Evolutionary conservation across 30 jellyfish, hydroid and myxozoan genomes (phyloP), one percentile per base, ranked within the genome.

Genomic region (Calvadosia cruxmelitensis): DNA sequence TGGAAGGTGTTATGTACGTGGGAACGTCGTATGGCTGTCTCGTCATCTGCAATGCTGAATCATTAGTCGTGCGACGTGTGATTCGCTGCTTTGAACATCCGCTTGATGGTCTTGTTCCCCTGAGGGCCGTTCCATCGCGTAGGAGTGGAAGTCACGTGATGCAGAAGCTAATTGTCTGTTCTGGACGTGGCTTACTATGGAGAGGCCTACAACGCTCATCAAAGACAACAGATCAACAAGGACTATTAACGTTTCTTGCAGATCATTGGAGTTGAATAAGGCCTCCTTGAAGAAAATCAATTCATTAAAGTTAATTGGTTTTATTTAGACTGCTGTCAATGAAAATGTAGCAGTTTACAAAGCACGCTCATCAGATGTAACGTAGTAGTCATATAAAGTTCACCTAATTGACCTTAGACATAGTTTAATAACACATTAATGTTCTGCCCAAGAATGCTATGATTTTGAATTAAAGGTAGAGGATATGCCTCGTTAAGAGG

Each of bases 11-110:
- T 49, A 77, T 89, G 63, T 89, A 89, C 82, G 70, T 89, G 48
- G 98, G 98, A 23, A 89, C 98, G 23, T 64, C 94, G n/a, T 77
- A 33, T 64, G 98, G 98, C 0, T 76, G 84, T 50, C 34, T 89
- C 73, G 35, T 77, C 69, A 69, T 80, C 34, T 89, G 98, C 70
- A 94, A 89, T 68, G 72, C 88, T 48, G 42, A 67, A 72, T 63
- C 95, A 1, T 57, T 89, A 70, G 64, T 34, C 31, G 93, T 92
- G 1, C 52, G 68, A 34, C 27, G 53, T 15, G 34, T 57, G 42
- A 29, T 89, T 27, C 93, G 95, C 28, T 89, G 98, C 76, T 89
- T 50, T 78, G 69, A 84, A 15, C 94, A 89, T 34, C 82, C 64
- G 16, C 69, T 89, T 20, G 94, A 74, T 69, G 51, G 63, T 75